Base-by-base conservation (phyloP, 2,888 invertebrate species). In the Rosalia funebris region DNA sequence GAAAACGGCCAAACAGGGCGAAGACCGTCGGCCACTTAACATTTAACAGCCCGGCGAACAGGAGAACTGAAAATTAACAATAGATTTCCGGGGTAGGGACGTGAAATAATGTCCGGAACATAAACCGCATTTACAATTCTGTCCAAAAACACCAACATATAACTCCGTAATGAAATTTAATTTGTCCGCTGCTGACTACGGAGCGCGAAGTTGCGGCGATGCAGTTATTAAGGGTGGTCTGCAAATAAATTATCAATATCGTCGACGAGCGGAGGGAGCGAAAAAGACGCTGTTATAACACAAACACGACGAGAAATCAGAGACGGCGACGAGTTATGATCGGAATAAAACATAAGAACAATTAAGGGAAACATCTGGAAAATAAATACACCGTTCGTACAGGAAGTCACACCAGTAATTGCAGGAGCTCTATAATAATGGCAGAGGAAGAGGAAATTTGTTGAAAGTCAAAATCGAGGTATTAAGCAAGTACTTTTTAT, bases 121-220 rank as follows among this genome's bases (percentile, higher is more conserved):
- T 45, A 36, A 34, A 56, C 56, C 55, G 47, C 57, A 64, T 56
- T 56, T 47, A 41, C 39, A 53, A 50, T 58, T 58, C 52, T 19
- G 52, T 52, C 44, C 57, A 58, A 61, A 61, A 64, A 60, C 58
- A 54, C 39, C 45, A 46, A 56, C 52, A 41, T 58, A 56, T 57
- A 63, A 61, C 53, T 58, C 57, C 42, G 50, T 45, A 60, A 56
- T 56, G 50, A 58, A 64, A 64, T 64, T 61, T 61, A 61, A 64
- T 64, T 64, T 61, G 60, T 64, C 41, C 60, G 56, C 10, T 45
- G 57, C 63, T 34, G 53, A 39, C 54, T 55, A 50, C 19, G 34
- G 20, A 41, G 36, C 4, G 4, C 25, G 25, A 7, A 34, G 34
- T 34, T 7, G 10, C 3, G 34, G 59, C 52, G 41, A 50, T 46